These are phyloP conservation scores for Neocloeon triangulifer DNA, from an alignment of 1,140 invertebrate species.

Conservation along the genomic window DNA sequence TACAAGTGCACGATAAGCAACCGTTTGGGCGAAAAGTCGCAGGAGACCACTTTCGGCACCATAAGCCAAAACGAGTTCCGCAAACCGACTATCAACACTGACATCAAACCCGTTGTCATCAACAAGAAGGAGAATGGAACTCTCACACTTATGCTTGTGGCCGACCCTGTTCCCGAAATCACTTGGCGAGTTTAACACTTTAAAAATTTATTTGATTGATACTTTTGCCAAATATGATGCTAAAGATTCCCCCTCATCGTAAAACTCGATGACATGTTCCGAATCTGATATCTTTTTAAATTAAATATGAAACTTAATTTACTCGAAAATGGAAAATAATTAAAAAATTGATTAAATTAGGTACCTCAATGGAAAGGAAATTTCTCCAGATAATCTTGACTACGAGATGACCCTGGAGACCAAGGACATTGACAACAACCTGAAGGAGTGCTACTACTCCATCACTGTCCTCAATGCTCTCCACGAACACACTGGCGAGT, in stretches of 20 bases:
- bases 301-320: conserved; percentile 1
- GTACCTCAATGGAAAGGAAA: conserved; percentile 22
- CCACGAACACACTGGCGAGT: conserved; percentile 54
- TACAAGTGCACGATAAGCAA: conserved; percentile 57
- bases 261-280: neutral
- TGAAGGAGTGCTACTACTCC: conserved; percentile 49
- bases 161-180: conserved; percentile 45
- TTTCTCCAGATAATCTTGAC: too few relatives aligned
- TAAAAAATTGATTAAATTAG: conserved; percentile 12
- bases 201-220: neutral
- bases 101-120: conserved; percentile 38
- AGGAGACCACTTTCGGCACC: conserved; percentile 35
- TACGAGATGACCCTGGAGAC: conserved; percentile 26
- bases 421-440: conserved; percentile 41
- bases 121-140: conserved; percentile 43
- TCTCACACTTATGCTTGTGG: conserved; percentile 54
- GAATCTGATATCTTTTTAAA: conserved; percentile 1
- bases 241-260: neutral
- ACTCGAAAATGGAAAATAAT: neutral
- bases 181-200: conserved; percentile 22
- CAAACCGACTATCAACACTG: conserved; percentile 46
- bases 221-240: neutral
- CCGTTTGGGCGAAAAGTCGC: conserved; percentile 43
- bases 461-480: conserved; percentile 40
- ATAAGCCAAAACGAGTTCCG: conserved; percentile 36